Evolutionary conservation across 2,113 vertebrate species (phyloP), one percentile per base, ranked within the genome.

Genomic region (Mungos mungo): DNA sequence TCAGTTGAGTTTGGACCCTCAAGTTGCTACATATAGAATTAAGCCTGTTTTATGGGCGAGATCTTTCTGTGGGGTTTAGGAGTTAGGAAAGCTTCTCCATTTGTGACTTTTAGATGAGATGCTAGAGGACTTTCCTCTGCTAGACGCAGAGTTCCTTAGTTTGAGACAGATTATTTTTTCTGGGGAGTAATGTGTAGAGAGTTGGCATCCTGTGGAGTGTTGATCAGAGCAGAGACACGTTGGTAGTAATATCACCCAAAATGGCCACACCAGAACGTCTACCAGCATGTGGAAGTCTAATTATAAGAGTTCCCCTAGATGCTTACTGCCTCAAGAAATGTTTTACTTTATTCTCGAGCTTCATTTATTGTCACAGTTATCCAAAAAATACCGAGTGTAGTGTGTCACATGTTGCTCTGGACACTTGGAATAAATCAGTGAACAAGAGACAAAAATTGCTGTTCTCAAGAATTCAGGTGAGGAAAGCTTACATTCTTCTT

Each of bases 291-390:
- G 35, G 52, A 89, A 79, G 57, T 94, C 50, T 84, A 31, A 52
- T 90, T 84, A n/a, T 57, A 68, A 68, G 71, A 88, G 10, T 33
- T 88, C 15, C 21, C 38, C 4, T 86, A 45, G n/a, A 41, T 74
- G n/a, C 69, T 82, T 72, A 84, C 16, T 69, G 8, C 45, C 38
- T 71, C 65, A 52, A 86, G 69, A 93, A 4, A 11, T 66, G 52
- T 77, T 95, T 93, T 86, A 88, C 18, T 77, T 96, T 95, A 52
- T 87, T 85, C 47, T 91, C 72, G 82, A 35, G 45, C 27, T 94
- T 93, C 45, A 57, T 88, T 86, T 93, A 77, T 76, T 90, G 45
- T 96, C 79, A 76, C 14, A 52, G 60, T 86, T 66, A 89, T 88
- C 94, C 35, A 96, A 29, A 38, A 93, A 50, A 89, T 94, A 57